Base-by-base conservation (phyloP, 2,888 invertebrate genomes). In the Ormyrus labotus region DNA sequence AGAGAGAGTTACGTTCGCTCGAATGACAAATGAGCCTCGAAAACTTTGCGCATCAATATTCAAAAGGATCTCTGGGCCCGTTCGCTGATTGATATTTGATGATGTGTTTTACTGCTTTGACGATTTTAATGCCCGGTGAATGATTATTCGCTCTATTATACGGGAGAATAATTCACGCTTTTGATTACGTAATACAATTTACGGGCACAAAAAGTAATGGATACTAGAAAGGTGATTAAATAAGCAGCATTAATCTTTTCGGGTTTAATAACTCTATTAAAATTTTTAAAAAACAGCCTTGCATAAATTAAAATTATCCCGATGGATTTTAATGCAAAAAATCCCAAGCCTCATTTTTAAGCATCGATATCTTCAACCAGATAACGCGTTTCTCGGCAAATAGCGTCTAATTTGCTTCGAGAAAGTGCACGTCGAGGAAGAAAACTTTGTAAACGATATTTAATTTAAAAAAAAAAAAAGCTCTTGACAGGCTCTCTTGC, bases 1-100 rank as follows among this genome's bases (percentile, higher is more conserved):
- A 11, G 19, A 61, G 47, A 50, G 70, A 47, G 47, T 1, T 51
- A 9, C 19, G 47, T 2, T 50, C 8, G 60, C 11, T 45, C n/a
- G 34, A 55, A 61, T 67, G 70, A 75, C 75, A 71, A 71, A 75
- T n/a, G 70, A 80, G 58, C 60, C 64, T 7, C 61, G 61, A 58
- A 47, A 55, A 58, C 19, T 72, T 70, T n/a, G 51, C 68, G 51
- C 68, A 19, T 74, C 63, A 19, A 64, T 70, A 65, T 80, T 68
- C 63, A 69, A 63, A 78, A 57, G 51, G 55, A 55, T 63, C 55
- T 34, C 34, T 1, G 19, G 19, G 34, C 34, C 34, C 9, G 19
- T 11, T 8, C 13, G 60, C n/a, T 61, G 53, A 68, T 76, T 53
- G 61, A 76, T 68, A 53, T 68, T 61, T 69, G 19, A 68, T 61